Evolutionary conservation across 2,888 invertebrate genomes (phyloP).

Genomic region (Cistogaster globosa): DNA sequence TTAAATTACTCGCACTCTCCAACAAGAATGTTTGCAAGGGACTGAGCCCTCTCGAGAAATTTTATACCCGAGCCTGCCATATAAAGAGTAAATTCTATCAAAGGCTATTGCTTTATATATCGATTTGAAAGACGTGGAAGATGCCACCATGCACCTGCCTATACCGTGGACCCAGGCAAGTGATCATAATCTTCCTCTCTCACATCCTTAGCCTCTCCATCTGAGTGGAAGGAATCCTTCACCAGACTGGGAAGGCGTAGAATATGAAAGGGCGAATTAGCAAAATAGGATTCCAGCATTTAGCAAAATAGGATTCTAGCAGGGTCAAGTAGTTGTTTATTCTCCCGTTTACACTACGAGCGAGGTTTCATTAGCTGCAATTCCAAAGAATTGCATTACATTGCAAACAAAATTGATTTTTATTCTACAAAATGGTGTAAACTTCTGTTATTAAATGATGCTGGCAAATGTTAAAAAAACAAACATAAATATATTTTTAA

Average conservation of each 20-base stretch:
- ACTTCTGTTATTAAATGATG: too few relatives aligned
- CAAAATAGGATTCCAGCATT: not conserved
- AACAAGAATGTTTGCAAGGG: not conserved
- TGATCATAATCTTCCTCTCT: not conserved
- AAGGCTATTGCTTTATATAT: not conserved
- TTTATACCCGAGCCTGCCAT: not conserved
- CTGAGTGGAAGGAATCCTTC: not conserved
- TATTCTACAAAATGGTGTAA: too few relatives aligned
- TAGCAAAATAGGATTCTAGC: not conserved
- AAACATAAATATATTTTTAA: too few relatives aligned
- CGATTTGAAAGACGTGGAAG: not conserved
- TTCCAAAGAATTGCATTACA: too few relatives aligned
- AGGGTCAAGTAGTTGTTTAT: too few relatives aligned
- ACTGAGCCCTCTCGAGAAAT: too few relatives aligned
- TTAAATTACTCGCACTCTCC: not conserved
- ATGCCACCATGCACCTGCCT: not conserved
- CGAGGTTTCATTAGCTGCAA: too few relatives aligned
- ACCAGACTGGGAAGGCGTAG: constrained; percentile 15
- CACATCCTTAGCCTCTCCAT: not conserved
- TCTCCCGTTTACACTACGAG: too few relatives aligned
- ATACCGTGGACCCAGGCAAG: not conserved
- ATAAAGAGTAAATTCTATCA: not conserved
- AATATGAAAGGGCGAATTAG: not conserved
- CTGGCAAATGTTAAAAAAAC: too few relatives aligned
- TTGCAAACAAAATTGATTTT: too few relatives aligned